Evolutionary conservation across 37 sponge, comb jelly and placozoan species (phyloP).

Genomic region (Ephydatia muelleri): DNA sequence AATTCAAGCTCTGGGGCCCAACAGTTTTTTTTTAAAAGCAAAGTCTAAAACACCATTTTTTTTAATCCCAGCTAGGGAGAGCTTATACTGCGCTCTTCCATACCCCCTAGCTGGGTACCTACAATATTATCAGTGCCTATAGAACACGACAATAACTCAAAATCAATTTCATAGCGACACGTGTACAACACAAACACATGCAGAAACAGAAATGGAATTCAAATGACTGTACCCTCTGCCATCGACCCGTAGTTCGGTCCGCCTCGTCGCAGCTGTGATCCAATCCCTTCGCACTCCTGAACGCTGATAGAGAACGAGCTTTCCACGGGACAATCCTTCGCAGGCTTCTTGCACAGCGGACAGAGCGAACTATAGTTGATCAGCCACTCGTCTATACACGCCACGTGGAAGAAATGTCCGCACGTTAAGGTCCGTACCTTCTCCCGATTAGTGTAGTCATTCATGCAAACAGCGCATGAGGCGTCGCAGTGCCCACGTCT

Average conservation of each 20-base stretch:
- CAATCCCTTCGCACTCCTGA: neutral
- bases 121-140: too few species aligned
- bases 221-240: too few species aligned
- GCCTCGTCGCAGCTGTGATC: neutral
- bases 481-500: neutral
- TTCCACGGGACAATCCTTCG: neutral
- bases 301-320: neutral
- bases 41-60: too few species aligned
- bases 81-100: too few species aligned
- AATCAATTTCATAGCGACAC: too few species aligned
- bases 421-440: constrained; percentile 38
- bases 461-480: constrained; percentile 59
- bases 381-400: constrained; percentile 71
- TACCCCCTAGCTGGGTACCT: too few species aligned
- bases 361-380: constrained; percentile 55
- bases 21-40: too few species aligned
- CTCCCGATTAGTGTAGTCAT: constrained; percentile 44
- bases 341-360: constrained; percentile 49
- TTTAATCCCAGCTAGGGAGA: too few species aligned
- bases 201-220: too few species aligned
- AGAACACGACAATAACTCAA: too few species aligned
- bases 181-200: too few species aligned
- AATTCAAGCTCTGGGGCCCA: too few species aligned
- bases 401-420: constrained; percentile 51
- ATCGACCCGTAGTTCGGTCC: neutral